Evolutionary conservation across 2,797 vertebrate genomes (phyloP).

Genomic region (Rhinella marina): DNA sequence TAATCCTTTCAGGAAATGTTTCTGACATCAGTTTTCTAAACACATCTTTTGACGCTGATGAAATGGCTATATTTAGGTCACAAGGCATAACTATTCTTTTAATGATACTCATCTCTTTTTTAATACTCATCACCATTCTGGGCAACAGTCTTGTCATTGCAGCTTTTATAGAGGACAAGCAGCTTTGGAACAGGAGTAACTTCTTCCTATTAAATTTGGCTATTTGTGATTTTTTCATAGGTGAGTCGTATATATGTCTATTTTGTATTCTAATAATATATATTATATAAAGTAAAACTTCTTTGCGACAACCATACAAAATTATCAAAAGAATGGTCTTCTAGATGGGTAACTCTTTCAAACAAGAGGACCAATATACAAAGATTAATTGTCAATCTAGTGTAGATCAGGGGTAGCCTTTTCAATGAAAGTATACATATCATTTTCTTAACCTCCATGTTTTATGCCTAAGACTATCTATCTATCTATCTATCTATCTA

Average conservation of each 20-base stretch:
- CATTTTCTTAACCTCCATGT: no score
- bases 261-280: background rate
- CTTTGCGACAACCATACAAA: no score
- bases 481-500: no score
- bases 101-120: conserved; percentile 3
- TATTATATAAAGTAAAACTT: no score
- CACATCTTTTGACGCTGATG: background rate
- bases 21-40: background rate
- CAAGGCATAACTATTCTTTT: conserved; percentile 4
- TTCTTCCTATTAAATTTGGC: conserved; percentile 83
- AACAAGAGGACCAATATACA: no score
- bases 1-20: conserved; percentile 14
- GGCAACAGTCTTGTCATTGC: conserved; percentile 80
- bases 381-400: no score
- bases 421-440: no score
- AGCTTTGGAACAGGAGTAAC: conserved; percentile 80
- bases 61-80: background rate
- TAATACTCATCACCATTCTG: conserved; percentile 59
- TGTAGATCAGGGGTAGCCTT: no score
- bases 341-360: no score
- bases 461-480: no score
- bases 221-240: conserved; percentile 83
- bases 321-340: no score
- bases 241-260: conserved; percentile 66
- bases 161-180: conserved; percentile 83